Conservation (phyloP, 2,113 vertebrate genomes). For the Myrmecobius fasciatus region DNA sequence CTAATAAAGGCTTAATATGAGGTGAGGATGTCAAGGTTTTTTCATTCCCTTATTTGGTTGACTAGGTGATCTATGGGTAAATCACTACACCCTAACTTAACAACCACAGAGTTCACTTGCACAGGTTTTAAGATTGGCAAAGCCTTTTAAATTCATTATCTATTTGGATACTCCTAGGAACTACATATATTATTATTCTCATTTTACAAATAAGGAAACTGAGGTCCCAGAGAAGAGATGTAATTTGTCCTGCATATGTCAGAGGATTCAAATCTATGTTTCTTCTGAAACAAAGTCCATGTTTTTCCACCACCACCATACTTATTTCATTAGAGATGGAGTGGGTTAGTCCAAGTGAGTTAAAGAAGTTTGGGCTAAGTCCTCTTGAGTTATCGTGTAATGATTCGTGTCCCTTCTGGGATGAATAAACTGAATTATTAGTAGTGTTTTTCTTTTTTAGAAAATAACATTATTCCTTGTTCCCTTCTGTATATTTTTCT, state of each 20-base stretch:
- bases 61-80: no score
- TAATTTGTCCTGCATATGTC: background rate
- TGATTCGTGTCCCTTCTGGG: slow-evolving; percentile 63
- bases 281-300: background rate
- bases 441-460: slow-evolving; percentile 63
- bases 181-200: background rate
- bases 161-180: background rate
- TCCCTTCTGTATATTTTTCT: slow-evolving; percentile 71
- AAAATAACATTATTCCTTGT: slow-evolving; percentile 56
- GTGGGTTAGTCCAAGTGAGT: slow-evolving; percentile 59
- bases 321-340: background rate
- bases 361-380: slow-evolving; percentile 47
- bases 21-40: background rate
- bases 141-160: background rate
- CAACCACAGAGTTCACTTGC: no score
- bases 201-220: background rate
- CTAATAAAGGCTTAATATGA: background rate
- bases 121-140: no score
- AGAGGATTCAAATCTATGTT: background rate
- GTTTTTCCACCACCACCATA: background rate
- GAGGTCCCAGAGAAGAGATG: background rate
- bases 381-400: slow-evolving; percentile 44
- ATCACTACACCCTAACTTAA: no score
- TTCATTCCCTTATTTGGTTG: no score
- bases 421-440: slow-evolving; percentile 41